Conservation (phyloP, 2,888 invertebrate genomes). For the Ethmia dodecea region DNA sequence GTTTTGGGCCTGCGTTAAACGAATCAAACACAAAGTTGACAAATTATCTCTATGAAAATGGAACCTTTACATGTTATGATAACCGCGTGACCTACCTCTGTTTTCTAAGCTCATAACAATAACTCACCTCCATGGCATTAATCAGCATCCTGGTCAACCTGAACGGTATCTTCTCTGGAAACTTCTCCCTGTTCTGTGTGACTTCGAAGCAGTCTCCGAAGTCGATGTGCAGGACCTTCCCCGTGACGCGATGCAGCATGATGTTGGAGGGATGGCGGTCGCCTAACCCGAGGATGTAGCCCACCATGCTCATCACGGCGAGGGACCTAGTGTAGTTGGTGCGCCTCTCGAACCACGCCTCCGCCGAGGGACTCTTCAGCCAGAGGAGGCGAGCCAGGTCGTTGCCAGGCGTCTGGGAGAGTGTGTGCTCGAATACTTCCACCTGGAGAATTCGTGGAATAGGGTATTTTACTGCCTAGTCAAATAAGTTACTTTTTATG, state of each 20-base stretch:
- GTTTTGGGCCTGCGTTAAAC: too few species aligned
- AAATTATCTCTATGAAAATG: too few species aligned
- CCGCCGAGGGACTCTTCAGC: slow-evolving; percentile 97
- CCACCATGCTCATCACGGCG: slow-evolving; percentile 99
- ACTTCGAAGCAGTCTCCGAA: slow-evolving; percentile 99
- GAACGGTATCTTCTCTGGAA: slow-evolving; percentile 99
- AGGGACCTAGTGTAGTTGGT: slow-evolving; percentile 98
- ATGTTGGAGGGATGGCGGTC: slow-evolving; percentile 99
- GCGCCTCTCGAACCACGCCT: slow-evolving; percentile 99
- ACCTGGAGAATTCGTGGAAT: slow-evolving; percentile 69
- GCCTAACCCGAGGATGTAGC: slow-evolving; percentile 97
- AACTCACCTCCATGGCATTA: slow-evolving; percentile 92
- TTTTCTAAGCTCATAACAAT: too few species aligned
- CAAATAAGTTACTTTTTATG: too few species aligned
- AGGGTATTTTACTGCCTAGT: too few species aligned
- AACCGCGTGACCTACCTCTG: too few species aligned
- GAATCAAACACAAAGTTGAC: too few species aligned
- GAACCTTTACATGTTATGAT: too few species aligned
- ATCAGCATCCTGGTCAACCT: slow-evolving; percentile 97
- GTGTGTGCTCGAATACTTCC: slow-evolving; percentile 98
- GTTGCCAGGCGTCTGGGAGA: slow-evolving; percentile 96
- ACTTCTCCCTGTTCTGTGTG: slow-evolving; percentile 98
- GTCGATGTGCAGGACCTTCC: slow-evolving; percentile 98
- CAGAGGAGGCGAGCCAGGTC: slow-evolving; percentile 95
- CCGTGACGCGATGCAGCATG: slow-evolving; percentile 97